These are phyloP conservation scores for Leucoma salicis DNA, from an alignment of 2,888 invertebrate genomes.

Conservation along the genomic window DNA sequence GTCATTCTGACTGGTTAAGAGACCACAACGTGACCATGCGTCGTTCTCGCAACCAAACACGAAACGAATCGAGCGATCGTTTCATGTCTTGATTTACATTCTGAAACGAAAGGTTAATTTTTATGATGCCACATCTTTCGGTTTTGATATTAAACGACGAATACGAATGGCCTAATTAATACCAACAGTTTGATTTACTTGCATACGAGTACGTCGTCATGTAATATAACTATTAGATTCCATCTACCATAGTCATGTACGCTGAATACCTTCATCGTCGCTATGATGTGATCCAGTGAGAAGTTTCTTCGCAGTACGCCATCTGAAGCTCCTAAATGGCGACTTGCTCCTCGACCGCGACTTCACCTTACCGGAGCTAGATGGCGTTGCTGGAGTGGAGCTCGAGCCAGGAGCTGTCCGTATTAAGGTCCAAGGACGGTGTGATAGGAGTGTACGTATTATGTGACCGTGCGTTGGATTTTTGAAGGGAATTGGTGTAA, in stretches of 20 bases:
- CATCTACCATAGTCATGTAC: conserved; percentile 56
- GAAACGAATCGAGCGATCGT: too few species aligned
- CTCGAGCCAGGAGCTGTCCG: conserved; percentile 67
- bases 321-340: conserved; percentile 95
- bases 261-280: conserved; percentile 89
- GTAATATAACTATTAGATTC: conserved; percentile 2
- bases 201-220: too few species aligned
- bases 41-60: too few species aligned
- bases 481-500: conserved; percentile 8
- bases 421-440: conserved; percentile 31
- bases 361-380: conserved; percentile 86
- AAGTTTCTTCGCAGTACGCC: conserved; percentile 90
- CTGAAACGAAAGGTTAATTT: too few species aligned
- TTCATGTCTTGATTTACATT: too few species aligned
- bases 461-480: conserved; percentile 17
- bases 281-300: conserved; percentile 87
- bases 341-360: conserved; percentile 95
- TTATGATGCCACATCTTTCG: too few species aligned
- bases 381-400: conserved; percentile 69
- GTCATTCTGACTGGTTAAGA: too few species aligned
- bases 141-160: too few species aligned
- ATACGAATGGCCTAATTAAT: too few species aligned
- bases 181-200: too few species aligned
- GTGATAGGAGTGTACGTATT: conserved; percentile 15
- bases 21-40: too few species aligned